Conservation (phyloP, 2,113 vertebrate species). For the Microcebus tavaratra region DNA sequence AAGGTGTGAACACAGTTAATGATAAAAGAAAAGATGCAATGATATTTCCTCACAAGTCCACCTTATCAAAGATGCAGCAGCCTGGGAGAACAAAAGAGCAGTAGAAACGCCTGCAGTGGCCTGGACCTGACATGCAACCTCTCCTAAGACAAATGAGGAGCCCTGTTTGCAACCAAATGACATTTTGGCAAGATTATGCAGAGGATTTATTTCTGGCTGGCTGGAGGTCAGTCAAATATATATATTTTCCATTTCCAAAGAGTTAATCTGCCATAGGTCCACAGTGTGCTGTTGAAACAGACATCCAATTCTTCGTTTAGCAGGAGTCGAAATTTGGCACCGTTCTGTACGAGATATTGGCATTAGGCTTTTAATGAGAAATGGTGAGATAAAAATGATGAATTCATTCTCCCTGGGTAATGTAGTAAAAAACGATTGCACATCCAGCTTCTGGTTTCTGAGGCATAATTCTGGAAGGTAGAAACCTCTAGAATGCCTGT, state of each 20-base stretch:
- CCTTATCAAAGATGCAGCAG: background rate
- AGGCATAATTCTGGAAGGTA: slow-evolving; percentile 69
- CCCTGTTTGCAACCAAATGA: slow-evolving; percentile 30
- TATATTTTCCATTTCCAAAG: slow-evolving; percentile 62
- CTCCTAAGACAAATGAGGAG: slow-evolving; percentile 25
- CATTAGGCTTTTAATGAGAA: slow-evolving; percentile 77
- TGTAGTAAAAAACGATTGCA: slow-evolving; percentile 72
- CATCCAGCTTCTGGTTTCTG: slow-evolving; percentile 59
- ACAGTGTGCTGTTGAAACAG: slow-evolving; percentile 38
- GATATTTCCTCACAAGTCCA: background rate
- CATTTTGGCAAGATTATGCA: slow-evolving; percentile 59
- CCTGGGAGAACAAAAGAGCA: background rate
- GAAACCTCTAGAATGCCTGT: slow-evolving; percentile 57
- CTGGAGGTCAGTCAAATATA: slow-evolving; percentile 67
- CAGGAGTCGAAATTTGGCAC: slow-evolving; percentile 57
- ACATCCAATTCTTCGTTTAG: slow-evolving; percentile 44
- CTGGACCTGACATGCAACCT: background rate
- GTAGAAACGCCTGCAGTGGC: background rate
- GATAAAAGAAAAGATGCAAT: background rate
- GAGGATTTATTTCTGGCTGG: slow-evolving; percentile 61
- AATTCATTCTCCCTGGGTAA: slow-evolving; percentile 73
- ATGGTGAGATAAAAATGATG: slow-evolving; percentile 78
- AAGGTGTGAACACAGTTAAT: background rate
- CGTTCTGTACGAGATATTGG: slow-evolving; percentile 60
- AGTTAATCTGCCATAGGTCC: slow-evolving; percentile 58